Conservation (phyloP, 2,113 vertebrate species). For the Podilymbus podiceps region DNA sequence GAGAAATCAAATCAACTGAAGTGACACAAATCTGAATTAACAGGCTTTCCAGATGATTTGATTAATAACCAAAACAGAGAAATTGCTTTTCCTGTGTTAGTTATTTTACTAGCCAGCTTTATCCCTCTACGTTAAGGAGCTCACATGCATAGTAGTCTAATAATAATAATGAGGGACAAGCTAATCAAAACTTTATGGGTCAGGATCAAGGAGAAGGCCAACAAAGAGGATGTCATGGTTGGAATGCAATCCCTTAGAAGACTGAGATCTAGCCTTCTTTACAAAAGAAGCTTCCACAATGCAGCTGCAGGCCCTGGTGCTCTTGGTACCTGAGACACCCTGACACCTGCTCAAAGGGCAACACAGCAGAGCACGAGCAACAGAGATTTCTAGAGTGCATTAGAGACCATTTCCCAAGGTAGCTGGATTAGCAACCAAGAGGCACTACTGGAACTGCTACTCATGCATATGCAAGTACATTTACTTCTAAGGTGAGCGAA, state of each 20-base stretch:
- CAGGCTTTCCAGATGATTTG: neutral
- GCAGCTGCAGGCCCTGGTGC: neutral
- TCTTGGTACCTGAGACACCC: neutral
- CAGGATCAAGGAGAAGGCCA: neutral
- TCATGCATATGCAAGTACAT: neutral
- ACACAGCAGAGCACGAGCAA: neutral
- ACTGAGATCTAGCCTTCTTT: neutral
- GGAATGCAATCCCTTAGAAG: neutral
- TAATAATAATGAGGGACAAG: neutral
- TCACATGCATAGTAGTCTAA: neutral
- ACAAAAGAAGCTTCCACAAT: neutral
- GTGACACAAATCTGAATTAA: neutral
- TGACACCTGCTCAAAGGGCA: neutral
- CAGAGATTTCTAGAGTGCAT: neutral
- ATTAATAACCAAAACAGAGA: slow-evolving; percentile 14
- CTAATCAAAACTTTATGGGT: neutral
- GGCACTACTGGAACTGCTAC: neutral
- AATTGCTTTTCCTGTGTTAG: neutral
- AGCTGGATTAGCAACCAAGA: neutral
- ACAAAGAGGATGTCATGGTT: neutral
- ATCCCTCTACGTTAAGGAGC: neutral
- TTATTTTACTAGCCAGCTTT: neutral
- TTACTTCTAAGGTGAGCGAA: neutral
- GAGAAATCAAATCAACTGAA: neutral
- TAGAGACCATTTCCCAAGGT: neutral